Percentiles rank a stretch among this genome's conserved stretches.
Conservation (phyloP, 1,140 invertebrate genomes). For the Lethrus apterus region DNA sequence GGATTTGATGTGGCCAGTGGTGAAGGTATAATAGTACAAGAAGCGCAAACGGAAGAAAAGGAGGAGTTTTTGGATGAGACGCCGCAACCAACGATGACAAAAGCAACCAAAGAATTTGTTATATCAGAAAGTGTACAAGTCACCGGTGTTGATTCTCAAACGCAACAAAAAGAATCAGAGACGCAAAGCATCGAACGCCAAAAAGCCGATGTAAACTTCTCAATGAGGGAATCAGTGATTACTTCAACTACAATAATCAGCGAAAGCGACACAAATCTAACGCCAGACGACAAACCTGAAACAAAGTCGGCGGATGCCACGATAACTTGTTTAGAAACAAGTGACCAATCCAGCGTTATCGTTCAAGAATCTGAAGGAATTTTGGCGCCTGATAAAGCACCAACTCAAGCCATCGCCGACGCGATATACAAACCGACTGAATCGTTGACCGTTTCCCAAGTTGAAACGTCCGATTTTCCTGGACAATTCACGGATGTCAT, state of each 20-base stretch:
- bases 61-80: constrained; percentile 50
- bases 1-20: constrained; percentile 50
- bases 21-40: constrained; percentile 54
- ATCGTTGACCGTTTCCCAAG: constrained; percentile 47
- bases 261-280: constrained; percentile 53
- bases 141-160: constrained; percentile 50
- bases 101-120: constrained; percentile 49
- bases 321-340: constrained; percentile 49
- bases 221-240: constrained; percentile 51
- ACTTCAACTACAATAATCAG: constrained; percentile 49
- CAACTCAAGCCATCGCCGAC: constrained; percentile 45
- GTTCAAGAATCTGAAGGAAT: constrained; percentile 53
- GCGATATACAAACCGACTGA: constrained; percentile 47
- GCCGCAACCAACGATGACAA: constrained; percentile 43
- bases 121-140: constrained; percentile 53
- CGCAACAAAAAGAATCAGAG: constrained; percentile 49
- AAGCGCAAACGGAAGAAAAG: constrained; percentile 52
- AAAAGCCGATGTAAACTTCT: constrained; percentile 49
- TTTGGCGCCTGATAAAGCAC: constrained; percentile 40
- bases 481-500: constrained; percentile 45
- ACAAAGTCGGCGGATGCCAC: constrained; percentile 45
- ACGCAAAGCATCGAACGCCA: constrained; percentile 42
- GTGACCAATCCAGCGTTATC: constrained; percentile 44
- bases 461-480: constrained; percentile 48
- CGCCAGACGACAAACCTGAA: constrained; percentile 38